Percentiles rank a stretch among this genome's conserved stretches.
Conservation (phyloP, 2,797 vertebrate genomes). For the Lacerta bilineata region DNA sequence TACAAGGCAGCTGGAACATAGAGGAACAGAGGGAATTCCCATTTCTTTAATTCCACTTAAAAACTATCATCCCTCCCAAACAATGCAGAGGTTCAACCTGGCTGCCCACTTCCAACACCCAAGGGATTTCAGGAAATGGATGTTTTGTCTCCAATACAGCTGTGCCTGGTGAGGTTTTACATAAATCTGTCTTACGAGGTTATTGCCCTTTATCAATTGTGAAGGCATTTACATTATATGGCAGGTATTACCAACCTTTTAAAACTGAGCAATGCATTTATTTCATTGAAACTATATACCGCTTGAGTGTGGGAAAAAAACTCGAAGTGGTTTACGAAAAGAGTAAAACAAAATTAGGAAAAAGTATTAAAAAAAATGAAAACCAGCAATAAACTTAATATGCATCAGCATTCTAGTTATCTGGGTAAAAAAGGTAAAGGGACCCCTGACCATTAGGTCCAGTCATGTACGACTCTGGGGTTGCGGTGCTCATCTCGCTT, state of each 20-base stretch:
- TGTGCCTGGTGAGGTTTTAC: constrained; percentile 82
- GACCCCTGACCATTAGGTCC: too few species aligned
- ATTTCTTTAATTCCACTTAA: constrained; percentile 35
- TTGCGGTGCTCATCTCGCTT: too few species aligned
- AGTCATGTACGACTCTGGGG: too few species aligned
- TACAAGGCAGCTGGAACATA: constrained; percentile 37
- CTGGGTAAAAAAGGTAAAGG: too few species aligned
- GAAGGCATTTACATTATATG: constrained; percentile 92
- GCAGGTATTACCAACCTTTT: constrained; percentile 47
- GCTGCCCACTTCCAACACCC: constrained; percentile 60
- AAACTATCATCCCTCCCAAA: constrained; percentile 26
- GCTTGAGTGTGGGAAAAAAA: too few species aligned
- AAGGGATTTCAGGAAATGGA: constrained; percentile 84
- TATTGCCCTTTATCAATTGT: constrained; percentile 89
- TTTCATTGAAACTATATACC: too few species aligned
- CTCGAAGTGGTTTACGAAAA: too few species aligned
- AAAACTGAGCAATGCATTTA: too few species aligned
- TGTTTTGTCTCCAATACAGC: constrained; percentile 91
- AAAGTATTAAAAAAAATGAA: too few species aligned
- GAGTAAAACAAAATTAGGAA: too few species aligned
- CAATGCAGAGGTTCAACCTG: constrained; percentile 1
- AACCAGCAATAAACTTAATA: too few species aligned
- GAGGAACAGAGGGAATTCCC: constrained; percentile 58
- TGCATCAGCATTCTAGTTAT: too few species aligned
- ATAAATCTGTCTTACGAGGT: constrained; percentile 67